phyloP scores from a whole-genome alignment of 2,113 vertebrate species.

The Bubo blakistoni region DNA sequence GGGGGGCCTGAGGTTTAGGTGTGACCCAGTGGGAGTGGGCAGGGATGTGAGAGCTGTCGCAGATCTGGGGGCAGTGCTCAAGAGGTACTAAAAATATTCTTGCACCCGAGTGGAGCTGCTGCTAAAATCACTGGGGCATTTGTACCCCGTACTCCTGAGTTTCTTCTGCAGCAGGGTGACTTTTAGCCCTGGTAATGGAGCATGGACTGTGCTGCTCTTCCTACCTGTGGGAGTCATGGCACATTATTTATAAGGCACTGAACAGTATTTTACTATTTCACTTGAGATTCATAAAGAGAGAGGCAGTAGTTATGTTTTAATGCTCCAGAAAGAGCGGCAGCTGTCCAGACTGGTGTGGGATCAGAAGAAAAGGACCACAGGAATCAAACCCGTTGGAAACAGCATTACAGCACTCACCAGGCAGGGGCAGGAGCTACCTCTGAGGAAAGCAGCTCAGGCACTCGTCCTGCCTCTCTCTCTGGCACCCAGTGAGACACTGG shows the following conservation, averaged over 20 bases:
- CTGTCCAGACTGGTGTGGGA: background rate
- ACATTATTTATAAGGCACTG: background rate
- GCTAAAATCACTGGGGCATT: background rate
- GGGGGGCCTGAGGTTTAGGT: background rate
- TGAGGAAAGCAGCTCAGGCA: background rate
- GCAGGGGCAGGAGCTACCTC: background rate
- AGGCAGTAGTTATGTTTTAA: background rate
- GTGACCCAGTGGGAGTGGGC: background rate
- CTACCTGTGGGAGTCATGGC: background rate
- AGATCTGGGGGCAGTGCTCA: background rate
- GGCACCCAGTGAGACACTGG: background rate
- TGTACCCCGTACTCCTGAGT: background rate
- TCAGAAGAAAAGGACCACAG: background rate
- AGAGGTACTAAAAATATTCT: background rate
- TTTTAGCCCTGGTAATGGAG: background rate
- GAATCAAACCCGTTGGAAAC: background rate
- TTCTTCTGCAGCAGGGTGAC: background rate
- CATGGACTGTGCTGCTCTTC: background rate
- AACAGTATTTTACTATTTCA: background rate
- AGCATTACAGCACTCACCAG: background rate
- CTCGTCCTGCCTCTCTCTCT: background rate
- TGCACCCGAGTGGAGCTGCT: background rate
- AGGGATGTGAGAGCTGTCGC: rapidly evolving
- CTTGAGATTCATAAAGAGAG: background rate
- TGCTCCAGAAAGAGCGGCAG: background rate